phyloP scores from a whole-genome alignment of 2,797 vertebrate genomes.

The Podarcis lilfordi region DNA sequence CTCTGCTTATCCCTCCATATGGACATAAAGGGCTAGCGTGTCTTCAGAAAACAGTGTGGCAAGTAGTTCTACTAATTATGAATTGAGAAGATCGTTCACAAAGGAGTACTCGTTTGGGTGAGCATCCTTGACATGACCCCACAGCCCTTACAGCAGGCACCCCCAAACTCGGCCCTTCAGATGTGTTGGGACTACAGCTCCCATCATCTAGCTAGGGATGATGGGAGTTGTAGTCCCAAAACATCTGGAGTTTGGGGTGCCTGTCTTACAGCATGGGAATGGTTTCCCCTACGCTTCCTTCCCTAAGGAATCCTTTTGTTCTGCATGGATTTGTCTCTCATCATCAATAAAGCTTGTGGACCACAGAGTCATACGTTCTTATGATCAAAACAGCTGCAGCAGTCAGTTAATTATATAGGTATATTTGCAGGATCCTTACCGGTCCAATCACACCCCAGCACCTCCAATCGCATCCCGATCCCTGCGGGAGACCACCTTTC shows the following conservation, averaged over 20 bases:
- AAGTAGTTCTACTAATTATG: too few species aligned
- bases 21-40: too few species aligned
- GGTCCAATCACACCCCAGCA: constrained; percentile 95
- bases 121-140: neutral
- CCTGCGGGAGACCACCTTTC: constrained; percentile 96
- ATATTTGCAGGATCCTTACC: constrained; percentile 79
- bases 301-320: neutral
- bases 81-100: too few species aligned
- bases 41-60: too few species aligned
- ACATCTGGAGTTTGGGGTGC: too few species aligned
- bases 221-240: too few species aligned
- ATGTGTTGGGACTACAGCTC: too few species aligned
- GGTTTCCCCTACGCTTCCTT: neutral
- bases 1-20: too few species aligned
- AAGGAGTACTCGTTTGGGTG: neutral
- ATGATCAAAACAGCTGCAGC: neutral
- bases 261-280: neutral
- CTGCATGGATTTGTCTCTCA: neutral
- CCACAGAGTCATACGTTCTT: neutral
- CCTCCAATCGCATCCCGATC: constrained; percentile 97
- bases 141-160: neutral
- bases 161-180: too few species aligned
- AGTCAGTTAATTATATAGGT: neutral
- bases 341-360: neutral
- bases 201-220: too few species aligned